Base-by-base conservation (phyloP, 1,140 invertebrate species). In the Stenopsyche tienmushanensis region DNA sequence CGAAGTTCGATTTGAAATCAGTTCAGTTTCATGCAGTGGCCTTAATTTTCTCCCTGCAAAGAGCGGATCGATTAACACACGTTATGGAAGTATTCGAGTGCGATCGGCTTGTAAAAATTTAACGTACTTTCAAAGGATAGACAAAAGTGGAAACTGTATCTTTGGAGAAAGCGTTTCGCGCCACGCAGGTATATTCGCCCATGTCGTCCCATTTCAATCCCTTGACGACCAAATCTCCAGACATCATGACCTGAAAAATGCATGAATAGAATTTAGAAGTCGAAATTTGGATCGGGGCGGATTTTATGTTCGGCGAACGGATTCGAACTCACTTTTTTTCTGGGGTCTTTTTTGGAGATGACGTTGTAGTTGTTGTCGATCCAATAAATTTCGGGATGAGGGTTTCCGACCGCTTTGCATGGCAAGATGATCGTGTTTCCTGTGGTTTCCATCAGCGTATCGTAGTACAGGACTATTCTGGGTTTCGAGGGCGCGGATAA, bases 101-200 rank as follows among this genome's bases (percentile, higher is more conserved):
- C n/a, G n/a, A n/a, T n/a, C n/a, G n/a, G n/a, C n/a, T n/a, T n/a
- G n/a, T n/a, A n/a, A n/a, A n/a, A n/a, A n/a, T n/a, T n/a, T n/a
- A n/a, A 39, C 66, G 65, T 59, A 70, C 67, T 62, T 70, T 67
- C 0, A 89, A 79, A 9, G 91, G 90, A 73, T 94, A 94, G 7
- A 94, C 74, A 77, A 94, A 94, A 13, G 90, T 90, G 18, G 83
- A 79, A 1, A 80, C 80, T 1, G 78, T 76, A 69, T 90, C 89
- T 50, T 84, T 80, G 8, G 88, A 88, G 25, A 82, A 77, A 1
- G 76, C 70, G 74, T 92, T 93, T 63, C 84, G 82, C 2, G 87
- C 90, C 1, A 85, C 79, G 72, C 92, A 95, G 1, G 82, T 86
- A 79, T 88, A 94, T 8, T 78, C 80, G 23, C 91, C 92, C 90